phyloP scores from a whole-genome alignment of 1,140 invertebrate genomes.

The Idris sp. region DNA sequence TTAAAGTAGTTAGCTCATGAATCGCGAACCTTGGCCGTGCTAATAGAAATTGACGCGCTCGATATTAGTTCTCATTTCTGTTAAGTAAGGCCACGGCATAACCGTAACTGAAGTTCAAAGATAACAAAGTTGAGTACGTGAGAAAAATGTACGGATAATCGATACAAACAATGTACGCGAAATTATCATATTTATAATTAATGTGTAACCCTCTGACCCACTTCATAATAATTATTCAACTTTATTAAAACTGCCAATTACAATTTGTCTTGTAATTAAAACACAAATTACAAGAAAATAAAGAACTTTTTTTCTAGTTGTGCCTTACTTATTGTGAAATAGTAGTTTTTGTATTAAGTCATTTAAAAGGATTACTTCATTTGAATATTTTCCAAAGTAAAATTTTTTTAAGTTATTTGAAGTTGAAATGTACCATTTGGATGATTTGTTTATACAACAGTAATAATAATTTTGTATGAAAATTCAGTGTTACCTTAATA shows the following conservation, averaged over 20 bases:
- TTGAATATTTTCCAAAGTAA: too few relatives aligned
- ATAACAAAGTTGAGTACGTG: slow-evolving; percentile 48
- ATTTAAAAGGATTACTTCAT: too few relatives aligned
- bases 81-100: slow-evolving; percentile 37
- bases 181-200: slow-evolving; percentile 15
- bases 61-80: slow-evolving; percentile 55
- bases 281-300: too few relatives aligned
- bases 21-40: slow-evolving; percentile 74
- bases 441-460: too few relatives aligned
- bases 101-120: slow-evolving; percentile 51
- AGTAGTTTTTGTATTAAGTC: too few relatives aligned
- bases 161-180: slow-evolving; percentile 31
- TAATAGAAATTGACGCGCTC: slow-evolving; percentile 73
- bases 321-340: too few relatives aligned
- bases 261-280: too few relatives aligned
- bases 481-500: too few relatives aligned
- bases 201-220: slow-evolving; percentile 32
- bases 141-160: slow-evolving; percentile 46
- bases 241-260: slow-evolving; percentile 24
- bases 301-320: too few relatives aligned
- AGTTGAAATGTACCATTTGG: too few relatives aligned
- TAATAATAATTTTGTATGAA: too few relatives aligned
- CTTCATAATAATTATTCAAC: slow-evolving; percentile 24
- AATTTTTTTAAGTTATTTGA: too few relatives aligned
- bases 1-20: slow-evolving; percentile 66